Evolutionary conservation across 2,113 vertebrate genomes (phyloP).

Genomic region (Empidonax traillii): DNA sequence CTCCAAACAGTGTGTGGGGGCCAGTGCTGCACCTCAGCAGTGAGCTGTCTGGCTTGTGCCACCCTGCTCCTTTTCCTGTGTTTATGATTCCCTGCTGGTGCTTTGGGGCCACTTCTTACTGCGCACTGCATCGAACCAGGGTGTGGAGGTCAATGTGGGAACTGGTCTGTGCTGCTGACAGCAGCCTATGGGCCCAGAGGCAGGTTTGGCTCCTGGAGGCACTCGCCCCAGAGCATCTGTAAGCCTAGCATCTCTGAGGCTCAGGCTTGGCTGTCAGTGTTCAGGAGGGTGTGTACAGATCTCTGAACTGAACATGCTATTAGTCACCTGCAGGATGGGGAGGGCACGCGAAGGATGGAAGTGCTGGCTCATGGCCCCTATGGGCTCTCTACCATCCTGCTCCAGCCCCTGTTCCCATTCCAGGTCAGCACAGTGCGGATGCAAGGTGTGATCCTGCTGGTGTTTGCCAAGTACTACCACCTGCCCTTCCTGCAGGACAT

Average conservation of each 20-base stretch:
- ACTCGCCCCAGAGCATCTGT: accelerated
- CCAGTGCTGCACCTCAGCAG: background rate
- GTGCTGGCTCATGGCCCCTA: background rate
- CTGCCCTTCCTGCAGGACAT: constrained; percentile 86
- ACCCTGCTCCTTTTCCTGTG: background rate
- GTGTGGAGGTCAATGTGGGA: background rate
- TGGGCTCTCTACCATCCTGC: background rate
- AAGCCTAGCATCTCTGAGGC: background rate
- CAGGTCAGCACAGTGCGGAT: constrained; percentile 95
- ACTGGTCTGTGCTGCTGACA: background rate
- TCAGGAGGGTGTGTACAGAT: background rate
- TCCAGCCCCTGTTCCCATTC: background rate
- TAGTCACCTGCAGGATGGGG: background rate
- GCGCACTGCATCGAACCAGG: background rate
- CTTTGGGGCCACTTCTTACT: background rate
- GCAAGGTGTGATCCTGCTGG: constrained; percentile 93
- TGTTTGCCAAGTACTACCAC: constrained; percentile 92
- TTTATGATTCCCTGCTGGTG: background rate
- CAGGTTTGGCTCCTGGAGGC: background rate
- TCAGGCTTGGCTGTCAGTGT: background rate
- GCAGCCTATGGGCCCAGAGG: background rate
- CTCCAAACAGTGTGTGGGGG: background rate
- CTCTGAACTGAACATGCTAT: background rate
- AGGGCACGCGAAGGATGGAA: background rate
- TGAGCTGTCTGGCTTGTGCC: background rate